These are phyloP conservation scores for Branchellion lobata DNA, from an alignment of 2,888 invertebrate genomes.

Conservation along the genomic window DNA sequence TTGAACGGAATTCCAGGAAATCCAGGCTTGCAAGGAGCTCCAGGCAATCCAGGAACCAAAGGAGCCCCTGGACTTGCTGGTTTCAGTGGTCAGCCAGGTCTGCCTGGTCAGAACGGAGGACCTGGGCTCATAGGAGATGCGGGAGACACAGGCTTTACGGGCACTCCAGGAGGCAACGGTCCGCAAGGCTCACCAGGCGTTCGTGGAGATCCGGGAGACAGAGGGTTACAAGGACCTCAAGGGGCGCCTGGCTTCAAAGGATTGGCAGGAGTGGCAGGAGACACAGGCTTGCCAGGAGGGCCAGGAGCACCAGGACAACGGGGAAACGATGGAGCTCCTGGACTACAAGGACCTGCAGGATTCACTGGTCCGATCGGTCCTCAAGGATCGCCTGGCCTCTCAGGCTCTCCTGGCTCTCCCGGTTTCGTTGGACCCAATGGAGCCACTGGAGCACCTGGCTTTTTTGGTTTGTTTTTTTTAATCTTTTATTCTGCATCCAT, in stretches of 20 bases:
- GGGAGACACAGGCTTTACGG: constrained; percentile 49
- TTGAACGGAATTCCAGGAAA: constrained; percentile 28
- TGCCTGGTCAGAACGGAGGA: constrained; percentile 40
- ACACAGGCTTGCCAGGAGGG: constrained; percentile 46
- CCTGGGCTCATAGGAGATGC: constrained; percentile 48
- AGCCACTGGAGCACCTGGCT: constrained; percentile 22
- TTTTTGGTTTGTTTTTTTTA: too few relatives aligned
- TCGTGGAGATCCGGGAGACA: neutral
- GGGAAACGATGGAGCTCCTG: constrained; percentile 49
- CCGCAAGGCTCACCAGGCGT: neutral
- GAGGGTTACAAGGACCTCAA: neutral
- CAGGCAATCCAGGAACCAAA: constrained; percentile 37
- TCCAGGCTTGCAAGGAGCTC: constrained; percentile 41
- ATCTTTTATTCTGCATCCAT: too few relatives aligned
- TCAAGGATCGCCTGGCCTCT: constrained; percentile 4
- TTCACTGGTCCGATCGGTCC: neutral
- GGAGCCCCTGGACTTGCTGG: constrained; percentile 50
- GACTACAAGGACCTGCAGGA: constrained; percentile 43
- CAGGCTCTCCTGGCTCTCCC: neutral
- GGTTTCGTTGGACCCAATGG: neutral
- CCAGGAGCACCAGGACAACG: constrained; percentile 60
- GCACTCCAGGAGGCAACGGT: constrained; percentile 30
- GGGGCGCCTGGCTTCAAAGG: constrained; percentile 12
- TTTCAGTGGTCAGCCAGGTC: constrained; percentile 1
- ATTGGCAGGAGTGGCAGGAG: constrained; percentile 43